phyloP scores from a whole-genome alignment of 2,113 vertebrate species.

The Morone chrysops region DNA sequence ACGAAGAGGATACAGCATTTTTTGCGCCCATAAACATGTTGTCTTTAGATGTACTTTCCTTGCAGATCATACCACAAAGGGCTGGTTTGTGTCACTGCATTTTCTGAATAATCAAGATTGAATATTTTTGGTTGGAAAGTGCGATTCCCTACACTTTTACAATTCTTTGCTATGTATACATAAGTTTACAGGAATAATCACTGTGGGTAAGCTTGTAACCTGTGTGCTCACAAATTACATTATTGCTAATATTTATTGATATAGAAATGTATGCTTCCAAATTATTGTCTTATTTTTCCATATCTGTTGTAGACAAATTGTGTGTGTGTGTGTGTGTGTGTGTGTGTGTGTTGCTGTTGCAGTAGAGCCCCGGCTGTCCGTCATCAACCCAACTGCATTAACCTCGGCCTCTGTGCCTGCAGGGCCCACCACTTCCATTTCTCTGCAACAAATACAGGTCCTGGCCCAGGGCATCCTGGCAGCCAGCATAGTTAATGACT shows the following conservation, averaged over 20 bases:
- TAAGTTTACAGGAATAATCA: not conserved
- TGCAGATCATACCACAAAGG: not conserved
- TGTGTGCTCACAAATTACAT: not conserved
- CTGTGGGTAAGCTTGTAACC: not conserved
- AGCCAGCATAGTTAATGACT: conserved; percentile 83
- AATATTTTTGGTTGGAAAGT: too few relatives aligned
- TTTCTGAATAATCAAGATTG: too few relatives aligned
- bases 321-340: conserved; percentile 13
- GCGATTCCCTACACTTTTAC: too few relatives aligned
- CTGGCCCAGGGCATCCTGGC: conserved; percentile 75
- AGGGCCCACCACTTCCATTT: conserved; percentile 81
- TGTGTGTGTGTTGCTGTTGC: conserved; percentile 39
- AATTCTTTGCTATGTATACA: too few relatives aligned
- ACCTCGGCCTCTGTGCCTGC: conserved; percentile 80
- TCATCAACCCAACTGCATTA: conserved; percentile 83
- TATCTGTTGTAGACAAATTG: conserved; percentile 59
- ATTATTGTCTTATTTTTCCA: conserved; percentile 39
- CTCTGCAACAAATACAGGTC: conserved; percentile 82
- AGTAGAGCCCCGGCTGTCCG: conserved; percentile 61
- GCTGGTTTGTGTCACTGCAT: too few relatives aligned
- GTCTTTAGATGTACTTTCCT: not conserved
- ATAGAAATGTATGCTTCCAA: conserved; percentile 12
- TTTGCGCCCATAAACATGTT: not conserved
- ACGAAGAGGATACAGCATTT: too few relatives aligned
- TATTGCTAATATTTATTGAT: conserved; percentile 20